phyloP scores from a whole-genome alignment of 1,140 invertebrate species.

The Acromyrmex heyeri region DNA sequence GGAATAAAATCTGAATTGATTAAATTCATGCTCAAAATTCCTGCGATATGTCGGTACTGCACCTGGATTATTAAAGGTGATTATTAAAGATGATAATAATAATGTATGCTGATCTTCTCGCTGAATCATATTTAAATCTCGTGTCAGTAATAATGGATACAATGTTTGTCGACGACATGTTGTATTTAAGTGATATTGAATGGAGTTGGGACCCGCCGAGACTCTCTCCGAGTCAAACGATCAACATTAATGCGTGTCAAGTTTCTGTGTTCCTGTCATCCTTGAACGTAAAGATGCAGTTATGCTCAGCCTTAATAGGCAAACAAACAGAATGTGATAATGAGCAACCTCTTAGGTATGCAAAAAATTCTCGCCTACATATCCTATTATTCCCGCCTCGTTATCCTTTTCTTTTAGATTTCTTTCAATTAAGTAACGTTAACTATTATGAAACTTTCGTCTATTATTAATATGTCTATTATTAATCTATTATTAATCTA shows the following conservation, averaged over 20 bases:
- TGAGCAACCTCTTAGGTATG: conserved; percentile 69
- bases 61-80: not conserved
- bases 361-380: conserved; percentile 72
- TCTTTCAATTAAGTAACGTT: not conserved
- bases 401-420: conserved; percentile 29
- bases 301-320: conserved; percentile 44
- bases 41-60: not conserved
- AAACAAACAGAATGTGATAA: conserved; percentile 69
- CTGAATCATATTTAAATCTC: not conserved
- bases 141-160: not conserved
- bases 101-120: not conserved
- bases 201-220: not conserved
- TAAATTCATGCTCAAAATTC: not conserved
- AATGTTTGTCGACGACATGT: not conserved
- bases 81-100: not conserved
- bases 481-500: too few relatives aligned
- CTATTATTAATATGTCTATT: not conserved
- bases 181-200: conserved; percentile 15
- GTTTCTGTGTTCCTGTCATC: conserved; percentile 70
- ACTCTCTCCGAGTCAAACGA: conserved; percentile 45
- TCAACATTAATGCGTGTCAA: conserved; percentile 60
- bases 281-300: conserved; percentile 73
- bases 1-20: not conserved
- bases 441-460: conserved; percentile 17
- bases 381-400: conserved; percentile 18